phyloP scores from a whole-genome alignment of 2,888 invertebrate species.

The Nectonema munidae region DNA sequence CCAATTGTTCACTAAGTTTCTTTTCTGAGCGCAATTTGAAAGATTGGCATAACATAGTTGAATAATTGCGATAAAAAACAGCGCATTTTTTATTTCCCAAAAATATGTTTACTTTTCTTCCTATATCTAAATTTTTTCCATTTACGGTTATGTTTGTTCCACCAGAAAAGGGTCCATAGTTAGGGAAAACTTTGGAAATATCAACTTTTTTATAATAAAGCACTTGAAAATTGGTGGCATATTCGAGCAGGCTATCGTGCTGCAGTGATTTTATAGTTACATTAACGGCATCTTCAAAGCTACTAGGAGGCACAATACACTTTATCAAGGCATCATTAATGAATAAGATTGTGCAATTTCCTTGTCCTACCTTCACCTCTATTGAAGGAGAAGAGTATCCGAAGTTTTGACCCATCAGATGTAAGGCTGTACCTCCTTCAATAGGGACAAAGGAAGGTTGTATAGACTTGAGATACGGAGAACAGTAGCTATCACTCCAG shows the following conservation, averaged over 20 bases:
- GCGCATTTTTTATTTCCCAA: background rate
- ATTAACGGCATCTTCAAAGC: no score
- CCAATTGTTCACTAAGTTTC: background rate
- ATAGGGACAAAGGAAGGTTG: background rate
- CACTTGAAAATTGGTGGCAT: no score
- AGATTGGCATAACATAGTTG: background rate
- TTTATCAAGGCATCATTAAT: no score
- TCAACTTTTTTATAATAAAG: no score
- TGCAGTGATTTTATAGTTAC: no score
- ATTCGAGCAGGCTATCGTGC: no score
- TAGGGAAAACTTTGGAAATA: background rate
- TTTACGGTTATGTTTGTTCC: background rate
- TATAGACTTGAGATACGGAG: no score
- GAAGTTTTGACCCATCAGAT: slow-evolving; percentile 1
- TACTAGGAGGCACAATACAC: no score
- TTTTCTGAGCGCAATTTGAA: background rate
- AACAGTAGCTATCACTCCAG: no score
- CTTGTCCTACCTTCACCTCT: no score
- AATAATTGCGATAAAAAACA: background rate
- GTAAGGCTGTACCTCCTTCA: background rate
- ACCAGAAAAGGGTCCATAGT: slow-evolving; percentile 1
- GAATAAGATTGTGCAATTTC: no score
- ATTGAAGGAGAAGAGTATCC: no score
- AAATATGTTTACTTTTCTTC: background rate
- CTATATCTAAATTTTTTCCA: slow-evolving; percentile 1